These are phyloP conservation scores for Eutolmus rufibarbis DNA, from an alignment of 2,888 invertebrate species.

Conservation along the genomic window DNA sequence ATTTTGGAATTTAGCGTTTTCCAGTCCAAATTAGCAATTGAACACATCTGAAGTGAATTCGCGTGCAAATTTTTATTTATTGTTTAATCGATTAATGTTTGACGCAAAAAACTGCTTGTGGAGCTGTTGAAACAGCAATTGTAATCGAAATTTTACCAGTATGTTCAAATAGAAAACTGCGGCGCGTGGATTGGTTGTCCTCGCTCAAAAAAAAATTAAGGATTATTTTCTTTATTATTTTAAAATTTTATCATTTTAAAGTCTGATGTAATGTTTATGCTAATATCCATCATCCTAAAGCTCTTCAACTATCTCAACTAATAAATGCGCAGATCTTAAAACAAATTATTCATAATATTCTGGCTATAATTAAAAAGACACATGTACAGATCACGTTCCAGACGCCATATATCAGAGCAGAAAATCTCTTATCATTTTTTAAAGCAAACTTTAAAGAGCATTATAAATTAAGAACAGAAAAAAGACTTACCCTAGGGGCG, in stretches of 20 bases:
- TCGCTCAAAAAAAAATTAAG: too few relatives aligned
- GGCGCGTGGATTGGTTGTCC: background rate
- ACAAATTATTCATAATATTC: background rate
- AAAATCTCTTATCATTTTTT: background rate
- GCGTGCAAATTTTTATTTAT: too few relatives aligned
- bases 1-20: background rate
- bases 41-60: background rate
- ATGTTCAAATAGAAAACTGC: background rate
- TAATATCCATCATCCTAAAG: background rate
- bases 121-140: background rate
- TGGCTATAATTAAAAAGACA: background rate
- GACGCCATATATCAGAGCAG: background rate
- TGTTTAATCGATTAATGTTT: background rate
- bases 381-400: background rate
- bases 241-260: too few relatives aligned
- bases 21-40: too few relatives aligned
- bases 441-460: background rate
- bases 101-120: background rate
- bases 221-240: too few relatives aligned
- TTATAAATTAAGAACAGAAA: background rate
- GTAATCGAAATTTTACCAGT: background rate
- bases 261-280: background rate
- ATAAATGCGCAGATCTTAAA: background rate
- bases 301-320: background rate
- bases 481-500: constrained; percentile 60